These are phyloP conservation scores for Hydrotaea cyrtoneurina DNA, from an alignment of 2,888 invertebrate genomes.

Conservation along the genomic window DNA sequence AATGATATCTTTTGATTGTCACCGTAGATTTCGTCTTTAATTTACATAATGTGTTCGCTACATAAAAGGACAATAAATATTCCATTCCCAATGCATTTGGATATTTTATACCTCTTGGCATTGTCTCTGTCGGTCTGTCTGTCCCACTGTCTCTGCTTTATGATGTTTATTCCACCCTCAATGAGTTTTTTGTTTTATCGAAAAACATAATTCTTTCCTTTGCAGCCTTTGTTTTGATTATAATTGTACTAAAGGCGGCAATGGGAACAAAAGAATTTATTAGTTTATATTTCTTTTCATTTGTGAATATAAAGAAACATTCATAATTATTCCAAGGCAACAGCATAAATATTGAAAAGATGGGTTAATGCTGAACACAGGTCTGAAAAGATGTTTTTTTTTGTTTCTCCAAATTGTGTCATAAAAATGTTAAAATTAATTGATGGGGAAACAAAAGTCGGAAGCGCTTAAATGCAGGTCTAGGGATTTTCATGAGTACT, in stretches of 20 bases:
- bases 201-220: background rate
- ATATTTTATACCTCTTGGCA: background rate
- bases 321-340: background rate
- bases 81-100: background rate
- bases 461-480: too few species aligned
- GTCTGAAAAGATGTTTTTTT: too few species aligned
- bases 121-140: background rate
- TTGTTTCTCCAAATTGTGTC: too few species aligned
- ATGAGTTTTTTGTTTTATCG: constrained; percentile 1
- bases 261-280: constrained; percentile 3
- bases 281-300: background rate
- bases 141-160: background rate
- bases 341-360: background rate
- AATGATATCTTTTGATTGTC: constrained; percentile 49
- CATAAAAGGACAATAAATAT: constrained; percentile 63
- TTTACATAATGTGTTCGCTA: constrained; percentile 44
- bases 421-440: too few species aligned
- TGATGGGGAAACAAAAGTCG: too few species aligned
- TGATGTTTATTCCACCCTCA: background rate
- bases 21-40: constrained; percentile 51
- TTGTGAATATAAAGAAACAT: background rate
- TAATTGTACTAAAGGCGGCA: background rate
- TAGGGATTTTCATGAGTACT: too few species aligned
- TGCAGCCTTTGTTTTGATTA: background rate
- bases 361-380: too few species aligned